Evolutionary conservation across 2,888 invertebrate species (phyloP), one percentile per base, ranked within the genome.

Genomic region (Malacosoma neustria): DNA sequence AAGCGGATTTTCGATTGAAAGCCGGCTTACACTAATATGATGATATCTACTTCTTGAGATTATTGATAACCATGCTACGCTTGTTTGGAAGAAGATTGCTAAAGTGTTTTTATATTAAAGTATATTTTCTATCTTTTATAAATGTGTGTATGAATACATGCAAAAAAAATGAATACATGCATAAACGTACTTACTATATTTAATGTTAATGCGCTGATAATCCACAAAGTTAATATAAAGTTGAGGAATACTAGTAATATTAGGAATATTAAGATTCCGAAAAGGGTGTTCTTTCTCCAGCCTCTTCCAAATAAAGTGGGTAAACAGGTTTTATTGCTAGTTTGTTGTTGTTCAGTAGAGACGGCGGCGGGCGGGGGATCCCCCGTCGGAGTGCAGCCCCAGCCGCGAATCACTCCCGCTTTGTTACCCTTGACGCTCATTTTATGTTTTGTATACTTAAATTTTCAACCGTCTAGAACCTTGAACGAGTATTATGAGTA

Each of bases 191-290:
- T 93, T 87, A 98, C 98, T 87, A 93, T 90, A 45, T 93, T 96
- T 65, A 98, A 93, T 76, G 96, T 93, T 89, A 98, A 92, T 51
- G 97, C 96, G 72, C 95, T 93, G 52, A 99, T 90, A 46, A 99
- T 95, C 98, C 98, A 99, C 35, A 98, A 88, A 0, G 98, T 98
- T 38, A 99, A 89, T n/a, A 95, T 94, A 59, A 99, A 89, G 81
- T 99, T 99, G 54, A 97, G 89, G 64, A 96, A 92, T 57, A 98
- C 94, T 70, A 97, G 89, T 43, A 96, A 81, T 75, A 96, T 92
- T 45, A 98, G 89, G 32, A 94, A 89, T 45, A 96, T 80, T 41
- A 99, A 89, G 55, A 98, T 90, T 13, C 91, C 89, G 75, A 97
- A 99, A 29, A 99, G 90, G 68, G 96, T 95, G 63, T 94, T 90